Evolutionary conservation across 1,140 invertebrate genomes (phyloP), one percentile per base, ranked within the genome.

Genomic region (Stegodyphus dumicola): DNA sequence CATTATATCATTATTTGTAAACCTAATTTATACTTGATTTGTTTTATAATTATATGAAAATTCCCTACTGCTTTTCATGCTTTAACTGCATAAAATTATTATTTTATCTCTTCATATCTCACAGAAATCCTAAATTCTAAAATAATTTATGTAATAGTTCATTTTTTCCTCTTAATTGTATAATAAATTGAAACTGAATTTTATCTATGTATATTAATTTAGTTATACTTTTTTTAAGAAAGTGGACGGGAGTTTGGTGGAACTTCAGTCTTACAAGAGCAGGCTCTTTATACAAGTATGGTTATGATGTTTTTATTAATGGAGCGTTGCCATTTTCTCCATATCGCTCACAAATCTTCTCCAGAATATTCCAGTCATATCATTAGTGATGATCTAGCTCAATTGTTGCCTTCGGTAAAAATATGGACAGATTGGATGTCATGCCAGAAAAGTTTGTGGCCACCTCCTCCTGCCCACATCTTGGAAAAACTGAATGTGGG

Each of bases 381-480:
- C 5, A 71, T 87, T 7, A 80, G 71, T 70, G 76, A 87, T 53
- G 88, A 88, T 60, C n/a, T 88, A 6, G 76, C 80, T n/a, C 70
- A 71, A n/a, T 64, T 88, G 7, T 65, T 88, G 33, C 88, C 88
- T 11, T 77, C 84, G 7, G 54, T 88, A n/a, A 88, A 88, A 67
- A 93, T 95, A 85, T 97, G 95, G 95, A 95, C 95, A 89, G 96
- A 97, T 90, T 97, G 96, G 96, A 94, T 97, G 94, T 92, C 96
- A 67, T 95, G 95, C 89, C 95, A 96, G 89, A 94, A 93, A 88
- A 92, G 92, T 48, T 92, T 96, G 60, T 97, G 95, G 95, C 96
- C 96, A 91, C 73, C 80, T 6, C 71, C 73, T 7, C 54, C 80
- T 7, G 15, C 17, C 7, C 10, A 33, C 54, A 33, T 84, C 11